A percentile compares a stretch with the other conserved stretches of the same genome.
phyloP scores from a whole-genome alignment of 1,140 invertebrate species.

The Nilaparvata lugens region DNA sequence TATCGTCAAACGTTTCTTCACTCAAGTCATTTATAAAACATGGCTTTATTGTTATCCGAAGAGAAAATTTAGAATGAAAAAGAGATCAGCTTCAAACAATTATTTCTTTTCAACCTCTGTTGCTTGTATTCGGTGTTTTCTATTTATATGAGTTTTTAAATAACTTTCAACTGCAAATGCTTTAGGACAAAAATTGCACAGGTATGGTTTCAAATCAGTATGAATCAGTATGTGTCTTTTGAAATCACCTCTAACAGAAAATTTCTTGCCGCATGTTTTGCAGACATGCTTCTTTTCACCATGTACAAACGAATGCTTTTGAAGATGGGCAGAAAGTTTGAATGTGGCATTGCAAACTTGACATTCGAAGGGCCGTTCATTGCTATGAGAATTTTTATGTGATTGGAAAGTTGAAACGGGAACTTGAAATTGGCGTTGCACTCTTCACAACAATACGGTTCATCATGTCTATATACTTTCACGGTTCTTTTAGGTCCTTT shows the following conservation, averaged over 20 bases:
- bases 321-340: constrained; percentile 48
- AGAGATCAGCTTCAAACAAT: no score
- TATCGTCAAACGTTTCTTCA: no score
- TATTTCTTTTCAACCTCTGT: no score
- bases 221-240: constrained; percentile 42
- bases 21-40: no score
- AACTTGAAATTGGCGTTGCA: no score
- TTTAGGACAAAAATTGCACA: constrained; percentile 41
- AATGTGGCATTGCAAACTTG: constrained; percentile 48
- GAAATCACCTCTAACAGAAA: constrained; percentile 41
- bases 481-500: no score
- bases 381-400: constrained; percentile 46
- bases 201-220: constrained; percentile 41
- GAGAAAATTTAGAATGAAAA: no score
- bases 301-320: constrained; percentile 40
- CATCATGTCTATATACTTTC: no score
- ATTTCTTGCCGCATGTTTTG: constrained; percentile 41
- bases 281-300: constrained; percentile 34
- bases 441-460: no score
- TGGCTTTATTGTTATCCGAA: no score
- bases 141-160: constrained; percentile 23
- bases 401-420: constrained; percentile 45
- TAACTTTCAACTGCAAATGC: constrained; percentile 46
- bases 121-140: no score
- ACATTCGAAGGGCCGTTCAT: constrained; percentile 54